A percentile compares a stretch with the other conserved stretches of the same genome.
Evolutionary conservation across 2,888 invertebrate species (phyloP).

Genomic region (Idaea straminata): DNA sequence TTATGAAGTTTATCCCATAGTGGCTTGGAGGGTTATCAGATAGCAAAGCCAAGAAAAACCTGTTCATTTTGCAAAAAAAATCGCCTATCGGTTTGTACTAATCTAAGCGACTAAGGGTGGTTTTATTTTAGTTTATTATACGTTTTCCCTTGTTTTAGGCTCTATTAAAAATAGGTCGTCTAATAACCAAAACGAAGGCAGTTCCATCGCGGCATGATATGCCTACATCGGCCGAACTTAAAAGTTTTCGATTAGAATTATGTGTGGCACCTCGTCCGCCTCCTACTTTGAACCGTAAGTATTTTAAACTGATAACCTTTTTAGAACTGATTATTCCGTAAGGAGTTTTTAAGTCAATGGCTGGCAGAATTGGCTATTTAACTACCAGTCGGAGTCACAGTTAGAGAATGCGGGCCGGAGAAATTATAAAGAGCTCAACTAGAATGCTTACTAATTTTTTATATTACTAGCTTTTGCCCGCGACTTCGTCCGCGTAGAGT

Average conservation of each 20-base stretch:
- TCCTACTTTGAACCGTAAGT: not conserved
- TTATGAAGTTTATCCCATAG: not conserved
- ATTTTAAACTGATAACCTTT: not conserved
- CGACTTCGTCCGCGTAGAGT: too few species aligned
- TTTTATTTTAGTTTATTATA: constrained; percentile 7
- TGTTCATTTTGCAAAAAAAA: too few species aligned
- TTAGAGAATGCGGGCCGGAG: too few species aligned
- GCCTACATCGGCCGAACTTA: constrained; percentile 54
- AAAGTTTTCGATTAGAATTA: constrained; percentile 56
- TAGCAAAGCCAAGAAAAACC: too few species aligned
- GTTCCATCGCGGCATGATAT: constrained; percentile 29
- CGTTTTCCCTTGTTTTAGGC: constrained; percentile 33
- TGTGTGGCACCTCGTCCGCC: constrained; percentile 48
- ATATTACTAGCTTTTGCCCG: too few species aligned
- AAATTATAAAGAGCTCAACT: too few species aligned
- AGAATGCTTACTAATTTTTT: too few species aligned
- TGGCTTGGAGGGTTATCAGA: too few species aligned
- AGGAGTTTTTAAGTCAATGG: too few species aligned
- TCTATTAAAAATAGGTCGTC: not conserved
- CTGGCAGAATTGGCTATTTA: too few species aligned
- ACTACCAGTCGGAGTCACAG: too few species aligned
- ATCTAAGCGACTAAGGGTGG: not conserved
- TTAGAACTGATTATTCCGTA: not conserved
- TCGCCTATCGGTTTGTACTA: too few species aligned
- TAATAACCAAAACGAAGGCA: not conserved